Evolutionary conservation across 35 echinoderm and acorn worm species (phyloP), one percentile per base, ranked within the genome.

Genomic region (Nesometra sesokonis): DNA sequence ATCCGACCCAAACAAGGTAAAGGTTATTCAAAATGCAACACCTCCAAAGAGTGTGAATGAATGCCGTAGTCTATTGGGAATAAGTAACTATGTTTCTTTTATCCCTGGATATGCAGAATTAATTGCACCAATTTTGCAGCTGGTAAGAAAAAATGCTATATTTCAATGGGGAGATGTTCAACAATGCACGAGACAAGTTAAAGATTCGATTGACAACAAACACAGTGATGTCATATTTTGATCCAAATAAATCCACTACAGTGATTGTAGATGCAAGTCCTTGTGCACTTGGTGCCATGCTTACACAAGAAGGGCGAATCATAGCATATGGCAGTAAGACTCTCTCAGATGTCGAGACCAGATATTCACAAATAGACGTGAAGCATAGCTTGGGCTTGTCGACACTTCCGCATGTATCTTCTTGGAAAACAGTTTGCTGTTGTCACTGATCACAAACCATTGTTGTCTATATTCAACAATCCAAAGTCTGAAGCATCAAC

Each of bases 291-390:
- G 81, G 13, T 0, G 81, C 81, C n/a, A 39, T 83, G 35, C 32
- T 83, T 5, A 83, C 35, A 17, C 81, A 83, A n/a, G 85, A 52
- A 33, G 37, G 32, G 13, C 27, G 47, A n/a, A 34, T 89, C 37
- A 30, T 88, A 32, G 82, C 52, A 13, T 89, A 93, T 79, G 82
- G 82, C n/a, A 93, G 83, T 79, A 80, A 82, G 78, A 37, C 86
- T 36, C 30, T 88, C 0, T 32, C 91, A 17, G 9, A 23, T 21
- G 67, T 89, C 0, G 35, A 90, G 23, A 35, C 37, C 13, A 33
- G 77, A 29, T 89, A 93, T 67, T 93, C 87, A 1, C 86, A 93
- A 78, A 93, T 67, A 11, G 82, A 89, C 31, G 87, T 15, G 87
- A 93, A 82, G 87, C 84, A 37, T 92, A 21, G 86, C 79, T 2